These are phyloP conservation scores for Chalcosyrphus nemorum DNA, from an alignment of 2,888 invertebrate genomes.

Conservation along the genomic window DNA sequence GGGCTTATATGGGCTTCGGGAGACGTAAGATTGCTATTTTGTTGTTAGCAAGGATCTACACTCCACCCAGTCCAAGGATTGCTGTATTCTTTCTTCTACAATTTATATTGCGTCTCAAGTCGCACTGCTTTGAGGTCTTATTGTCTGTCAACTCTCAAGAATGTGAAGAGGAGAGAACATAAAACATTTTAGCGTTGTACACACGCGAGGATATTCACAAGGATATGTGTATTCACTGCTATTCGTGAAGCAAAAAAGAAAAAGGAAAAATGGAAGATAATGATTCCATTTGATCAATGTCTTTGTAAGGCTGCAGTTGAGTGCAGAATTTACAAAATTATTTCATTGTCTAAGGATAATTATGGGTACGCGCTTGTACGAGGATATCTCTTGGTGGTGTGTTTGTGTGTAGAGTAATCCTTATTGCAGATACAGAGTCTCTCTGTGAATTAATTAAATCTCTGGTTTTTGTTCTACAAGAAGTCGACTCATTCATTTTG, in stretches of 20 bases:
- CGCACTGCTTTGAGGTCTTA: background rate
- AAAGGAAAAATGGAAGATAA: background rate
- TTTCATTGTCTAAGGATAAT: slow-evolving; percentile 26
- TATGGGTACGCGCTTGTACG: background rate
- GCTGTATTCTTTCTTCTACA: background rate
- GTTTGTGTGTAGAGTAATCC: background rate
- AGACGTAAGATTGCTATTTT: background rate
- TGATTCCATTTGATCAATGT: slow-evolving; percentile 25
- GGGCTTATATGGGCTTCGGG: background rate
- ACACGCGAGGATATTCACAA: too few species aligned
- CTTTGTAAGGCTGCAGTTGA: background rate
- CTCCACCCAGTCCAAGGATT: background rate
- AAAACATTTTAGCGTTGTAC: background rate
- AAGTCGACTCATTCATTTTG: slow-evolving; percentile 30
- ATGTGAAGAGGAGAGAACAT: background rate
- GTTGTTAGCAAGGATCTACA: background rate
- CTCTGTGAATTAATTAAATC: slow-evolving; percentile 50
- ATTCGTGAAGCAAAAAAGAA: too few species aligned
- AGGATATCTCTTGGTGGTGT: too few species aligned
- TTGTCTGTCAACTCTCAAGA: background rate
- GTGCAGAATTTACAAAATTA: slow-evolving; percentile 30
- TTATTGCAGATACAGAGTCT: background rate
- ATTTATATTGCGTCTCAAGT: background rate
- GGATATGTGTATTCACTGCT: background rate
- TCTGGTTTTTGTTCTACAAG: slow-evolving; percentile 2